A percentile compares a stretch with the other conserved stretches of the same genome.
These are phyloP conservation scores for Acromyrmex heyeri DNA, from an alignment of 1,140 invertebrate species.

Conservation along the genomic window DNA sequence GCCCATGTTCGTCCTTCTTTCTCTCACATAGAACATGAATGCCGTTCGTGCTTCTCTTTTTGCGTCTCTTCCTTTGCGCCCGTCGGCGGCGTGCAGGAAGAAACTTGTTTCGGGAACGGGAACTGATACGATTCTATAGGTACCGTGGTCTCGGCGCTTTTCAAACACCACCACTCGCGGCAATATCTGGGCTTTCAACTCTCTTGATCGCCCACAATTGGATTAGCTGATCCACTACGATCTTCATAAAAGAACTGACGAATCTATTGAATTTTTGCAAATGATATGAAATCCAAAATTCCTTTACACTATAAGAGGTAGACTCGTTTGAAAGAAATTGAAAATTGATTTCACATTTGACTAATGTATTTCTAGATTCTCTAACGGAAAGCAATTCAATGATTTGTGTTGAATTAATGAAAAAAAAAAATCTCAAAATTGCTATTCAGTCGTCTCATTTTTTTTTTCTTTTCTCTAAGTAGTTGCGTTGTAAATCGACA, in stretches of 20 bases:
- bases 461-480: slow-evolving; percentile 13
- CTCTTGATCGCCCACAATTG: slow-evolving; percentile 33
- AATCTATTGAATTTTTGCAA: slow-evolving; percentile 13
- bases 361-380: neutral
- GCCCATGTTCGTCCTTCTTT: neutral
- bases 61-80: slow-evolving; percentile 52
- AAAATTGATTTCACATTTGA: neutral
- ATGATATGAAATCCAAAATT: slow-evolving; percentile 26
- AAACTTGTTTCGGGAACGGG: slow-evolving; percentile 63
- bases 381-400: neutral
- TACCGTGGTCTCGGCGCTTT: slow-evolving; percentile 43
- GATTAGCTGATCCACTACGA: slow-evolving; percentile 20
- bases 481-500: slow-evolving; percentile 13
- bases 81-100: slow-evolving; percentile 48
- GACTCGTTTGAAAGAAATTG: neutral
- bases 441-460: neutral
- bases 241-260: slow-evolving; percentile 16
- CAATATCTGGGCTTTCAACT: slow-evolving; percentile 48
- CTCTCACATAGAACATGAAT: slow-evolving; percentile 8
- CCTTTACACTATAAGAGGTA: neutral
- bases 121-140: slow-evolving; percentile 58
- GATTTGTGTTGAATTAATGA: neutral
- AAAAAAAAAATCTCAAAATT: neutral
- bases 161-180: slow-evolving; percentile 52
- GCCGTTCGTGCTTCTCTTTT: slow-evolving; percentile 41